A percentile compares a stretch with the other conserved stretches of the same genome.
Evolutionary conservation across 2,888 invertebrate species (phyloP).

Genomic region (Cheilosia variabilis): DNA sequence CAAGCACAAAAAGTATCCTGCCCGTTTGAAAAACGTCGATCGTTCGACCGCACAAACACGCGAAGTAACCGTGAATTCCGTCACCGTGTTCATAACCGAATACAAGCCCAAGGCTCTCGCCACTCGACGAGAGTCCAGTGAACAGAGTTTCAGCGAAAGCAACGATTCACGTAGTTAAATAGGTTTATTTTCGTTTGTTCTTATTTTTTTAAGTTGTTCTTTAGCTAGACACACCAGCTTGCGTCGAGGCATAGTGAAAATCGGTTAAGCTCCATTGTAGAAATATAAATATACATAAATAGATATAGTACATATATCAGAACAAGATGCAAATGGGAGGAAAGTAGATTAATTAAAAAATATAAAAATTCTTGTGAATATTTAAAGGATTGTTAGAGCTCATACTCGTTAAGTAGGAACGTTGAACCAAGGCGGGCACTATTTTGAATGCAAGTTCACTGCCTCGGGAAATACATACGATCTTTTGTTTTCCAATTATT

Average conservation of each 20-base stretch:
- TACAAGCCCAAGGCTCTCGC: slow-evolving; percentile 90
- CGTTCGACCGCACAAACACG: slow-evolving; percentile 95
- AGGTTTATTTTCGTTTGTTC: slow-evolving; percentile 19
- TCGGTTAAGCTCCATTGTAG: slow-evolving; percentile 70
- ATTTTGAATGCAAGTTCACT: slow-evolving; percentile 55
- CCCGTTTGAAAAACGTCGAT: slow-evolving; percentile 96
- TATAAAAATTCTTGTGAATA: slow-evolving; percentile 53
- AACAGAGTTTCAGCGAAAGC: slow-evolving; percentile 84
- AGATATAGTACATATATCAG: slow-evolving; percentile 52
- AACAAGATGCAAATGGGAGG: slow-evolving; percentile 53
- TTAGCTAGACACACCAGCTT: slow-evolving; percentile 78
- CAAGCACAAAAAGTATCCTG: slow-evolving; percentile 88
- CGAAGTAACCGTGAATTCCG: slow-evolving; percentile 98
- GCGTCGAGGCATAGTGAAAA: slow-evolving; percentile 75
- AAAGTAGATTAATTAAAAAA: slow-evolving; percentile 66
- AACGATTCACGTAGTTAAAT: slow-evolving; percentile 84
- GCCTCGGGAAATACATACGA: slow-evolving; percentile 60
- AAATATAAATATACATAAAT: slow-evolving; percentile 65
- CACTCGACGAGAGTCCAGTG: slow-evolving; percentile 83
- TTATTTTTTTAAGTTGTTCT: slow-evolving; percentile 9
- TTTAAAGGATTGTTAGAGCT: slow-evolving; percentile 41
- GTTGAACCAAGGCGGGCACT: slow-evolving; percentile 29
- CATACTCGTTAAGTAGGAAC: slow-evolving; percentile 50
- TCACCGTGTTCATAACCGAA: slow-evolving; percentile 98
- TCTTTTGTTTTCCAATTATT: slow-evolving; percentile 20